These are phyloP conservation scores for Agrypnia vestita DNA, from an alignment of 1,140 invertebrate genomes.

Conservation along the genomic window DNA sequence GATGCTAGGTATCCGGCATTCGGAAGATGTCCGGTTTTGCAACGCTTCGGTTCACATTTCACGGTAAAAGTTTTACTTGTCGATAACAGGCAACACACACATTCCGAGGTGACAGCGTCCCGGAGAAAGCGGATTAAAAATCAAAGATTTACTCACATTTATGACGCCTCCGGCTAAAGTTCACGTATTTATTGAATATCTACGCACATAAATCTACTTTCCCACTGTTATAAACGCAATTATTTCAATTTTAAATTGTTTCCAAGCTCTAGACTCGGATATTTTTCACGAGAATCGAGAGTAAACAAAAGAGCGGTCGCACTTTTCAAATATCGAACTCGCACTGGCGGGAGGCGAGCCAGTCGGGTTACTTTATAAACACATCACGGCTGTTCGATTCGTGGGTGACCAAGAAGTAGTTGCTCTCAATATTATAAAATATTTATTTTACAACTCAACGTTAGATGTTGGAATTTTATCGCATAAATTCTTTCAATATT, in stretches of 20 bases:
- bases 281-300: no score
- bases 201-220: no score
- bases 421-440: background rate
- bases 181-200: no score
- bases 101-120: background rate
- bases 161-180: background rate
- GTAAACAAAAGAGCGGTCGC: background rate
- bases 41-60: background rate
- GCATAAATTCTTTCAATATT: background rate
- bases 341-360: background rate
- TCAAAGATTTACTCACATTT: constrained; percentile 5
- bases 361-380: constrained; percentile 11
- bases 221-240: no score
- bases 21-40: background rate
- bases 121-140: constrained; percentile 5
- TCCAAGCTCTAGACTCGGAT: no score
- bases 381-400: background rate
- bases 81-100: background rate
- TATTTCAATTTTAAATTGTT: no score
- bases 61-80: constrained; percentile 10
- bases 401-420: background rate
- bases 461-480: no score
- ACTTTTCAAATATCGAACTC: constrained; percentile 25
- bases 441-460: no score
- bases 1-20: background rate